Evolutionary conservation across 2,113 vertebrate species (phyloP).

Genomic region (Nycticorax nycticorax): DNA sequence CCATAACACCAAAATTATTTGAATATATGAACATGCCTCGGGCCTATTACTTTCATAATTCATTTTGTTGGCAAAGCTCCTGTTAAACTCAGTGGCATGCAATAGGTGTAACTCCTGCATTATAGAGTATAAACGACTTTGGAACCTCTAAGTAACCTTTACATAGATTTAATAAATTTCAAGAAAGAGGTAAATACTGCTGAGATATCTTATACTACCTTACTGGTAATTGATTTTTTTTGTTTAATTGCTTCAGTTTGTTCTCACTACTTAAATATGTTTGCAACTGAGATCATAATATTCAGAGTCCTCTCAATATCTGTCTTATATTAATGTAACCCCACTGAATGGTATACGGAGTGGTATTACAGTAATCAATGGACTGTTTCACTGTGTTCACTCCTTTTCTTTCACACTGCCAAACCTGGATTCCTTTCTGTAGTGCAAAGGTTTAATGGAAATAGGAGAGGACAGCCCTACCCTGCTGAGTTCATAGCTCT

Average conservation of each 20-base stretch:
- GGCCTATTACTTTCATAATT: neutral
- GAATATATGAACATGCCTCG: neutral
- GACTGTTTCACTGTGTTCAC: neutral
- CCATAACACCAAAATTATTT: neutral
- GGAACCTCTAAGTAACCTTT: neutral
- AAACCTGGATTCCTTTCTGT: neutral
- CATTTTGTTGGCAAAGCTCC: neutral
- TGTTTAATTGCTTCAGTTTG: neutral
- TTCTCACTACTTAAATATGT: neutral
- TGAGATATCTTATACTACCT: neutral
- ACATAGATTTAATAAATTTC: neutral
- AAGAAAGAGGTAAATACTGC: neutral
- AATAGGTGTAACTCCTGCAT: neutral
- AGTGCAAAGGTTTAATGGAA: neutral
- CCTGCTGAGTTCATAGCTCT: neutral
- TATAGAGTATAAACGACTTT: neutral
- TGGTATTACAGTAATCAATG: neutral
- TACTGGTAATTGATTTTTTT: neutral
- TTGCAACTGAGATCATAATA: neutral
- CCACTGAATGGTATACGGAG: neutral
- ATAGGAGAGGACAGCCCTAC: neutral
- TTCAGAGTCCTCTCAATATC: neutral
- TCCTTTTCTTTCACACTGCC: neutral
- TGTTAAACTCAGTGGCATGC: neutral
- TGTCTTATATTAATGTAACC: neutral